phyloP scores from a whole-genome alignment of 2,888 invertebrate species.

The Baronia brevicornis region DNA sequence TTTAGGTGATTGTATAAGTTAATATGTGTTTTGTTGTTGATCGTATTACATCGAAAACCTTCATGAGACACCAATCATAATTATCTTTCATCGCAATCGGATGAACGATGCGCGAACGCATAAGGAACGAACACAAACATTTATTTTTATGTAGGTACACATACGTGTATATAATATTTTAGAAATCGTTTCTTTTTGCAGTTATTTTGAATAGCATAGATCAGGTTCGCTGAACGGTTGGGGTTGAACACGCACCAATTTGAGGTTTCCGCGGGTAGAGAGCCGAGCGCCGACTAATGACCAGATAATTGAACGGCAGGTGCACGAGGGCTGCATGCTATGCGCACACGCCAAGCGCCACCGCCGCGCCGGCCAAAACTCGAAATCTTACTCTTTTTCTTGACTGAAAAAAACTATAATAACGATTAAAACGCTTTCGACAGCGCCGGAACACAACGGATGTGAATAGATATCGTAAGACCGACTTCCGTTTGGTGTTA shows the following conservation, averaged over 20 bases:
- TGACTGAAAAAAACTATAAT: constrained; percentile 10
- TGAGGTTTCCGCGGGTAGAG: constrained; percentile 39
- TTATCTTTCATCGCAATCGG: too few relatives aligned
- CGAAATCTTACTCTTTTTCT: constrained; percentile 11
- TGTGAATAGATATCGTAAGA: constrained; percentile 30
- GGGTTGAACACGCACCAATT: constrained; percentile 40
- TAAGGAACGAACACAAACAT: too few relatives aligned
- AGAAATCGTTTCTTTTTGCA: too few relatives aligned
- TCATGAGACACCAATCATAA: too few relatives aligned
- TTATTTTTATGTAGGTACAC: too few relatives aligned
- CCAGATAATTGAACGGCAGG: constrained; percentile 63
- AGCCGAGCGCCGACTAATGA: constrained; percentile 50
- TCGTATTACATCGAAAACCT: too few relatives aligned
- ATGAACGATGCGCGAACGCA: too few relatives aligned
- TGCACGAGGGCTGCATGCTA: constrained; percentile 53
- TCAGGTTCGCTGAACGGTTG: constrained; percentile 22
- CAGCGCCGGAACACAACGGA: constrained; percentile 27
- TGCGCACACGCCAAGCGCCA: constrained; percentile 56
- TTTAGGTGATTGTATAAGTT: too few relatives aligned
- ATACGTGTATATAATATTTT: too few relatives aligned
- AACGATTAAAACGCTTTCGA: constrained; percentile 8
- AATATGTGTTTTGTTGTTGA: too few relatives aligned
- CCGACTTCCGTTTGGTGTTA: constrained; percentile 29
- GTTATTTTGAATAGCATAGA: too few relatives aligned
- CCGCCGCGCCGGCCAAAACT: constrained; percentile 10